Evolutionary conservation across 2,113 vertebrate genomes (phyloP).

Genomic region (Peucedramus taeniatus): DNA sequence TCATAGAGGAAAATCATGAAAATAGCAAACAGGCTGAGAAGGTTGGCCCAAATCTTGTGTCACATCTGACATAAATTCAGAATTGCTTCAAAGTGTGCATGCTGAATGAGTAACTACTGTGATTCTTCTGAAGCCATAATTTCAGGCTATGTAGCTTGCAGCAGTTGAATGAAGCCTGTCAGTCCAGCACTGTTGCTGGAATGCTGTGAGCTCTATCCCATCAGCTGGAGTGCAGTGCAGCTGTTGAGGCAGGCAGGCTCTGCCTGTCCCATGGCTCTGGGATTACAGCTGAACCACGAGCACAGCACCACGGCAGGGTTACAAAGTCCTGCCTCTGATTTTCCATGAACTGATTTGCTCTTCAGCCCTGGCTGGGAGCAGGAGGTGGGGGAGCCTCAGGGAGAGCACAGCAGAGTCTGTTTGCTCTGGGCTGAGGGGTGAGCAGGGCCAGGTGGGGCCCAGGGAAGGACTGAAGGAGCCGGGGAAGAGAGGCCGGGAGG

Average conservation of each 20-base stretch:
- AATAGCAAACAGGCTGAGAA: not conserved
- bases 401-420: not conserved
- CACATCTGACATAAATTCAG: not conserved
- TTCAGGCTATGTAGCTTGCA: not conserved
- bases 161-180: not conserved
- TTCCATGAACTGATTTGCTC: not conserved
- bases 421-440: not conserved
- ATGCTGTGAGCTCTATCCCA: not conserved
- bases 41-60: not conserved
- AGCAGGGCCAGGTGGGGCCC: not conserved
- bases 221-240: not conserved
- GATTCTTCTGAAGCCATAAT: not conserved
- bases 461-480: not conserved
- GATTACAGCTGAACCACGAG: not conserved
- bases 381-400: not conserved
- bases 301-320: fast-evolving
- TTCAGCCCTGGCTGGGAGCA: fast-evolving
- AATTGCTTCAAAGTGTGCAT: not conserved
- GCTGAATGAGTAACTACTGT: not conserved
- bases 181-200: not conserved
- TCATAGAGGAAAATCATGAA: not conserved
- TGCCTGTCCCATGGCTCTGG: not conserved
- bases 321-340: not conserved
- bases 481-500: not conserved
- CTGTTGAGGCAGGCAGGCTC: not conserved